phyloP scores from a whole-genome alignment of 2,888 invertebrate species.

The Flabesymbios commensalis region DNA sequence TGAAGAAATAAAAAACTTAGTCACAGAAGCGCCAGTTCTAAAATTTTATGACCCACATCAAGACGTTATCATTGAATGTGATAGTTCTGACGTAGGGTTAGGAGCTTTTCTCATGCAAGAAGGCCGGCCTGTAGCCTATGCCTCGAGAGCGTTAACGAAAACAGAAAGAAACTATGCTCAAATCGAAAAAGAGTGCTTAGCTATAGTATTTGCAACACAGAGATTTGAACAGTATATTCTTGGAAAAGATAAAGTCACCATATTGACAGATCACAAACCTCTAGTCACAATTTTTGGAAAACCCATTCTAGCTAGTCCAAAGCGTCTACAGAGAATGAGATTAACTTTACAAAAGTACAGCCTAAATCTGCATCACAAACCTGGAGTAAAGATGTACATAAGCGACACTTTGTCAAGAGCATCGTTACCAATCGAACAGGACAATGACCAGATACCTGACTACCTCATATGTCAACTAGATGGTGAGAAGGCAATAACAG shows the following conservation, averaged over 20 bases:
- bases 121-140: conserved; percentile 53
- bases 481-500: no score
- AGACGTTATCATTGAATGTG: not conserved
- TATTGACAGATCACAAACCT: conserved; percentile 58
- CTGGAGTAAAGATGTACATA: no score
- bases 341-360: no score
- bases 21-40: conserved; percentile 16
- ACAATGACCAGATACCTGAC: no score
- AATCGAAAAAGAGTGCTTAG: conserved; percentile 53
- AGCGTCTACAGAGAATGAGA: no score
- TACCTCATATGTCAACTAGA: no score
- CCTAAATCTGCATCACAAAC: no score
- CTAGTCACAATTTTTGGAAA: conserved; percentile 51
- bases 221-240: conserved; percentile 57
- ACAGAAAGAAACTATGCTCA: conserved; percentile 51
- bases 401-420: no score
- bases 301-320: no score
- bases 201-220: conserved; percentile 48
- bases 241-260: conserved; percentile 52
- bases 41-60: conserved; percentile 3
- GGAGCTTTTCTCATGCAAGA: conserved; percentile 43
- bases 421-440: no score
- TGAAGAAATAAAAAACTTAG: conserved; percentile 1
- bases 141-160: conserved; percentile 56
- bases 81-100: conserved; percentile 9